phyloP scores from a whole-genome alignment of 2,113 vertebrate genomes.

The Sinosuthora webbiana region DNA sequence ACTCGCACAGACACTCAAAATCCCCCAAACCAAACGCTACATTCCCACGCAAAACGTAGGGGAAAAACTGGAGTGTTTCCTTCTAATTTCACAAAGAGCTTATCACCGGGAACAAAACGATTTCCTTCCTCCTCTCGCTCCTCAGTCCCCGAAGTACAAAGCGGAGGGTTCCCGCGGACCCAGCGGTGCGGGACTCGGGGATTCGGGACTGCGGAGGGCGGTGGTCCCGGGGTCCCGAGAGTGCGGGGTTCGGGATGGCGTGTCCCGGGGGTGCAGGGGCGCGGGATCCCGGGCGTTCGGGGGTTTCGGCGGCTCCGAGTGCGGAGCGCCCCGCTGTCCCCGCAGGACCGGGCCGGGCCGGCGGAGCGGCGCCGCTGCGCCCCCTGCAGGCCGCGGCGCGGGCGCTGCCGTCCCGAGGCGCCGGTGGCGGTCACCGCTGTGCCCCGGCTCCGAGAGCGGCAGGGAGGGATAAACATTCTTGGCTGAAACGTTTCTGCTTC shows the following conservation, averaged over 20 bases:
- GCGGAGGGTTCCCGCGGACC: no score
- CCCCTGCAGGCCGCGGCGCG: not conserved
- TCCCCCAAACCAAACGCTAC: rapidly evolving
- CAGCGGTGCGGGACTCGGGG: no score
- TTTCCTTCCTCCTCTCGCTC: not conserved
- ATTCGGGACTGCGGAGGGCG: not conserved
- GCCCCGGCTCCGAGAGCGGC: not conserved
- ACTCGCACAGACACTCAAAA: not conserved
- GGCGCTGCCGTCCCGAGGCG: no score
- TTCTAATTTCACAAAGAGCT: not conserved
- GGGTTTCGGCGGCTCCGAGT: not conserved
- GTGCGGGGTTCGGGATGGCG: no score
- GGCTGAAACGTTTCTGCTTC: not conserved
- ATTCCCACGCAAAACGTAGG: not conserved
- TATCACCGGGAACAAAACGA: not conserved
- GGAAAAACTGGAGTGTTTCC: not conserved
- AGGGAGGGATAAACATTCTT: rapidly evolving
- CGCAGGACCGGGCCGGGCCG: not conserved
- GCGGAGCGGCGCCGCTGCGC: not conserved
- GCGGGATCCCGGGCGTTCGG: no score
- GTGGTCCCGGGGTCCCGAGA: not conserved
- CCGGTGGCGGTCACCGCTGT: not conserved
- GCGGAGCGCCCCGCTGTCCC: not conserved
- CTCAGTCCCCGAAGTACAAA: no score
- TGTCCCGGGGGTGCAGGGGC: no score